These are phyloP conservation scores for Caenorhabditis sp. DNA, from an alignment of 2,888 invertebrate genomes.

Conservation along the genomic window DNA sequence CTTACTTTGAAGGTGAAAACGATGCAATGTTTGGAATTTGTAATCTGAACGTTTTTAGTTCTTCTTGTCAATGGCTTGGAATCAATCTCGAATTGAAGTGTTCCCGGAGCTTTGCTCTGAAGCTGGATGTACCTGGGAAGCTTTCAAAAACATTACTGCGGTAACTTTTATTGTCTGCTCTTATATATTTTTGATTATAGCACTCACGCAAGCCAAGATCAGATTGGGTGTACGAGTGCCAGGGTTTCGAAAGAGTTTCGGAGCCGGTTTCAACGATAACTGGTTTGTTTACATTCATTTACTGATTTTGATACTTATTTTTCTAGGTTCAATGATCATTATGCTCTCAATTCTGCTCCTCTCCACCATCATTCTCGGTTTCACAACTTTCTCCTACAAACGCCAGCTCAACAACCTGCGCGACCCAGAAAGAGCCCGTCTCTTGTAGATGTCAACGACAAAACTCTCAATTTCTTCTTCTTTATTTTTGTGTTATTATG, in stretches of 20 bases:
- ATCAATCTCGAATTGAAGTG: slow-evolving; percentile 27
- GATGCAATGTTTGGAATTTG: background rate
- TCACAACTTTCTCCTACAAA: slow-evolving; percentile 60
- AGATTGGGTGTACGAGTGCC: slow-evolving; percentile 47
- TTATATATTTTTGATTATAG: slow-evolving; percentile 35
- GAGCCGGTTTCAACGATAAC: slow-evolving; percentile 34
- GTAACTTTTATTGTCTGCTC: too few species aligned
- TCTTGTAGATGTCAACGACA: slow-evolving; percentile 43
- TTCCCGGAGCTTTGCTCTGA: slow-evolving; percentile 34
- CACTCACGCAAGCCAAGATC: slow-evolving; percentile 25
- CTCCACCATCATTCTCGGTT: slow-evolving; percentile 60
- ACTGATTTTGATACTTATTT: background rate
- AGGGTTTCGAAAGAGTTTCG: slow-evolving; percentile 31
- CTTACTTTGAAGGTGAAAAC: slow-evolving; percentile 35
- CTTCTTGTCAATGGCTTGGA: slow-evolving; percentile 52
- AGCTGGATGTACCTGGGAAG: slow-evolving; percentile 44
- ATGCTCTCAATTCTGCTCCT: slow-evolving; percentile 53
- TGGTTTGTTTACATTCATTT: background rate
- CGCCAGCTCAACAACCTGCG: slow-evolving; percentile 57
- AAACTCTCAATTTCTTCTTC: slow-evolving; percentile 32
- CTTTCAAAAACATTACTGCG: slow-evolving; percentile 26
- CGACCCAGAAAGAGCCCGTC: slow-evolving; percentile 60
- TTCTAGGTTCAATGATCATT: slow-evolving; percentile 55
- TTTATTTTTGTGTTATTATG: slow-evolving; percentile 54
- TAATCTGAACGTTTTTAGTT: slow-evolving; percentile 47